phyloP scores from a whole-genome alignment of 1,140 invertebrate genomes.

The Zaprionus gabonicus region DNA sequence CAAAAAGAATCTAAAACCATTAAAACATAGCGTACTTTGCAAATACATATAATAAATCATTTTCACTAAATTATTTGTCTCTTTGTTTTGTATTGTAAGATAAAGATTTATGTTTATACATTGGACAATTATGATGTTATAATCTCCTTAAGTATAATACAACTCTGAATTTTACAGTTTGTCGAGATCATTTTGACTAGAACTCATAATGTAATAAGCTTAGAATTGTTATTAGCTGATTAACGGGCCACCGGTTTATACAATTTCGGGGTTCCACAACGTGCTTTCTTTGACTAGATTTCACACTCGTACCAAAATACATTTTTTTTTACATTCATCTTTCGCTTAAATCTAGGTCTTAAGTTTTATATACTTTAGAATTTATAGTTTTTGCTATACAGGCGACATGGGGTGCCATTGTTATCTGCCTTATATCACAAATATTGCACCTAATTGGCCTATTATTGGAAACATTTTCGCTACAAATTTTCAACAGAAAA shows the following conservation, averaged over 20 bases:
- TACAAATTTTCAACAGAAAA: conserved; percentile 55
- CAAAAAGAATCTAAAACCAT: conserved; percentile 64
- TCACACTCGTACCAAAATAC: conserved; percentile 67
- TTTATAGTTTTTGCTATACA: conserved; percentile 35
- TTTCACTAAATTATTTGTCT: conserved; percentile 65
- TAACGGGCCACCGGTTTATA: conserved; percentile 27
- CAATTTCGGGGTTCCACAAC: conserved; percentile 38
- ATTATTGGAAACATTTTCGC: conserved; percentile 70
- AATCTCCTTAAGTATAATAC: conserved; percentile 23
- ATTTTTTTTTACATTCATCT: conserved; percentile 19
- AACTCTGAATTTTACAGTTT: neutral
- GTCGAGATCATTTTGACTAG: conserved; percentile 38
- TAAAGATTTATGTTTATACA: conserved; percentile 11
- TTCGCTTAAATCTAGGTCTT: conserved; percentile 37
- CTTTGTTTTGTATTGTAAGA: conserved; percentile 1
- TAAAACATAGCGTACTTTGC: conserved; percentile 40
- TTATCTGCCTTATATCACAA: conserved; percentile 75
- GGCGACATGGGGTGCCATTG: conserved; percentile 13
- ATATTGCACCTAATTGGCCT: conserved; percentile 84
- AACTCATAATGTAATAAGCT: conserved; percentile 21
- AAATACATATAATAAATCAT: conserved; percentile 55
- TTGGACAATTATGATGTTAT: neutral
- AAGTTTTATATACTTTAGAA: conserved; percentile 14
- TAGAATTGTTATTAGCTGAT: conserved; percentile 30
- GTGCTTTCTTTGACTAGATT: conserved; percentile 70